Evolutionary conservation across 2,113 vertebrate genomes (phyloP).

Genomic region (Pollachius pollachius): DNA sequence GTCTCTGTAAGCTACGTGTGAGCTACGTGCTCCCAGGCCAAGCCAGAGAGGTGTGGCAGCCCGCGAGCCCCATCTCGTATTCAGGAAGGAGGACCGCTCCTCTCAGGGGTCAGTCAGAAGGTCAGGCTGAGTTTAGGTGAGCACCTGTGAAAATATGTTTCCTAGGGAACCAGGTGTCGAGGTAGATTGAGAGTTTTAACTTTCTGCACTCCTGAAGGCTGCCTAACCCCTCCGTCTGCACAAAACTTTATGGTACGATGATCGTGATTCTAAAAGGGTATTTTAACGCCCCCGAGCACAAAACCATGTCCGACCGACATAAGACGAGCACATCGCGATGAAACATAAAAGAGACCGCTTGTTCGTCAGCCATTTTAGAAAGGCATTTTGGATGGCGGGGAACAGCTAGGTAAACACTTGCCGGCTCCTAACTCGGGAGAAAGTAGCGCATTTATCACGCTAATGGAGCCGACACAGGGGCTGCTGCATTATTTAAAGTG

Average conservation of each 20-base stretch:
- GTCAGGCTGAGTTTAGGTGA: constrained; percentile 3
- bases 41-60: neutral
- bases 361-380: neutral
- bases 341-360: neutral
- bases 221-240: too few relatives aligned
- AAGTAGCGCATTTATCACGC: constrained; percentile 39
- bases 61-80: neutral
- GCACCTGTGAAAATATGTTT: neutral
- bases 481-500: constrained; percentile 48
- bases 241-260: too few relatives aligned
- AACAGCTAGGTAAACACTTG: constrained; percentile 23
- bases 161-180: neutral
- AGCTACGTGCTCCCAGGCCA: neutral
- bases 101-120: constrained; percentile 12
- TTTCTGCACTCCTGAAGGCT: neutral
- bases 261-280: too few relatives aligned
- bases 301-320: too few relatives aligned
- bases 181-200: neutral
- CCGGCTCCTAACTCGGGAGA: neutral
- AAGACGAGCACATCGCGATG: neutral
- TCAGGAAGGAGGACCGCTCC: neutral
- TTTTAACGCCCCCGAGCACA: too few relatives aligned
- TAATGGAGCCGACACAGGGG: constrained; percentile 30
- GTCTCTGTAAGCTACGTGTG: neutral
- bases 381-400: constrained; percentile 17